Evolutionary conservation across 92 coral and sea anemone species (phyloP).

Genomic region (Bergia puertoricense): DNA sequence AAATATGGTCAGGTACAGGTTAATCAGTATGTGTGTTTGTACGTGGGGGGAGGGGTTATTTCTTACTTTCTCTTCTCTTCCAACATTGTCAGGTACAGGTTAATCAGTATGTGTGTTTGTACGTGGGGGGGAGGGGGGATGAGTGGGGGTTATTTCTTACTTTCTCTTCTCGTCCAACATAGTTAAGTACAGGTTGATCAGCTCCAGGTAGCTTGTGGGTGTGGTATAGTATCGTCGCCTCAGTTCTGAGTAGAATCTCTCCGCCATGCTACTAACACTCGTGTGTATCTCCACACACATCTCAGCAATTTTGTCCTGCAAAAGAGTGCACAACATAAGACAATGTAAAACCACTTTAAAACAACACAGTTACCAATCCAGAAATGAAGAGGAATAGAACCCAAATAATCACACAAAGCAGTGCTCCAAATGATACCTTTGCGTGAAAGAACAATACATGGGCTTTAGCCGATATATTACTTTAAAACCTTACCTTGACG

Average conservation of each 20-base stretch:
- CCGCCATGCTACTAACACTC: conserved; percentile 94
- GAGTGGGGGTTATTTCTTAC: conserved; percentile 10
- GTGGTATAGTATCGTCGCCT: conserved; percentile 97
- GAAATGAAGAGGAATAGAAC: too few relatives aligned
- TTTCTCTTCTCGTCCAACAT: conserved; percentile 96
- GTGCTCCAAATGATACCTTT: too few relatives aligned
- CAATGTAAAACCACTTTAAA: neutral
- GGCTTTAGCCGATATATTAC: neutral
- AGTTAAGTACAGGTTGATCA: conserved; percentile 88
- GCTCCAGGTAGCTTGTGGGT: conserved; percentile 97
- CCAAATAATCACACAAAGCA: too few relatives aligned
- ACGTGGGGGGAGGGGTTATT: too few relatives aligned
- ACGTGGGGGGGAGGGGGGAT: conserved; percentile 1
- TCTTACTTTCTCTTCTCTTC: too few relatives aligned
- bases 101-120: too few relatives aligned
- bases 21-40: too few relatives aligned
- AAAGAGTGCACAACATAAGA: neutral
- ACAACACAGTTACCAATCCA: neutral
- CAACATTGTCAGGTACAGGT: too few relatives aligned
- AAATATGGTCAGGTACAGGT: too few relatives aligned
- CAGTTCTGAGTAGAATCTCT: conserved; percentile 87
- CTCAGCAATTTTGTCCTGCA: conserved; percentile 87
- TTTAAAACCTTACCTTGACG: conserved; percentile 69
- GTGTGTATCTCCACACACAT: conserved; percentile 97
- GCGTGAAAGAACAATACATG: too few relatives aligned